phyloP scores from a whole-genome alignment of 1,140 invertebrate genomes.

The Drosophila sp. region DNA sequence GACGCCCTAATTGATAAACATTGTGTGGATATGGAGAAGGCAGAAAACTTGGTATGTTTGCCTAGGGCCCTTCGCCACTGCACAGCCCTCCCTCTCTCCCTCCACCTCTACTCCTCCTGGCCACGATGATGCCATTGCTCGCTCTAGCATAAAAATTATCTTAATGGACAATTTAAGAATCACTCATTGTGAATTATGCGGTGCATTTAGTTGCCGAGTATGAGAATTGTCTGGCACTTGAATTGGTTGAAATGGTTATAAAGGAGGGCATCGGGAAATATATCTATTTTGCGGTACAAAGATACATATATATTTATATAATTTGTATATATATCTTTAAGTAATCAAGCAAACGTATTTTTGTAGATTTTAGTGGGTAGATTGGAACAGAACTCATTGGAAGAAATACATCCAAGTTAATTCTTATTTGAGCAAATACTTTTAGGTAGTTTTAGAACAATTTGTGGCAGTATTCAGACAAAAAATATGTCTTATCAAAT shows the following conservation, averaged over 20 bases:
- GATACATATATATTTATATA: background rate
- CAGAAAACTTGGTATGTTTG: conserved; percentile 31
- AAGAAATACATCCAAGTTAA: no score
- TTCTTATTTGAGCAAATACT: no score
- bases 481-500: no score
- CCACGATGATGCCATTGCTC: conserved; percentile 28
- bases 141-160: conserved; percentile 78
- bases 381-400: no score
- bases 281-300: conserved; percentile 5
- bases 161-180: conserved; percentile 82
- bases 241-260: conserved; percentile 13
- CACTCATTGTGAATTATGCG: conserved; percentile 81
- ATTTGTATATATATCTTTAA: conserved; percentile 29
- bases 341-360: background rate
- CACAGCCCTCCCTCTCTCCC: background rate
- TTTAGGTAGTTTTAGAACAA: no score
- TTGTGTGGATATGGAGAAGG: conserved; percentile 35
- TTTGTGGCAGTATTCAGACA: no score
- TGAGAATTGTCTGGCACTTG: conserved; percentile 62
- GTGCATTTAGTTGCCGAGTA: conserved; percentile 75
- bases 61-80: conserved; percentile 31
- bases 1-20: conserved; percentile 78
- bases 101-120: background rate
- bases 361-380: conserved; percentile 2
- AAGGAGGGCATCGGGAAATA: background rate